These are phyloP conservation scores for Lindbergichthys nudifrons DNA, from an alignment of 2,797 vertebrate genomes.

Conservation along the genomic window DNA sequence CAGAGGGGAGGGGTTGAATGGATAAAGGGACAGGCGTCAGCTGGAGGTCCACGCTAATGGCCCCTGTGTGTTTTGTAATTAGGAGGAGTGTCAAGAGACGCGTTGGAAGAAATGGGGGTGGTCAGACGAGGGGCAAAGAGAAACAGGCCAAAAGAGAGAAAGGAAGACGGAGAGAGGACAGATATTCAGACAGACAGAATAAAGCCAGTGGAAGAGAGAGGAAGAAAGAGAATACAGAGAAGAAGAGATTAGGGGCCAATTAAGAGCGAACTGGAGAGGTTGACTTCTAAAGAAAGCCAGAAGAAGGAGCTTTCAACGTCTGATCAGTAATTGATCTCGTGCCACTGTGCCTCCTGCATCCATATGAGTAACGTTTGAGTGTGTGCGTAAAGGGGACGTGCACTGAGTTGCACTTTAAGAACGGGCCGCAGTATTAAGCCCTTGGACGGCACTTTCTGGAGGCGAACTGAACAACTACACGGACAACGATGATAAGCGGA, in stretches of 20 bases:
- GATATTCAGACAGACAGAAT: conserved; percentile 59
- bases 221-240: conserved; percentile 59
- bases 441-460: conserved; percentile 41
- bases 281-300: conserved; percentile 65
- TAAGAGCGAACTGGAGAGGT: conserved; percentile 63
- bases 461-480: conserved; percentile 27
- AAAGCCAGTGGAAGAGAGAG: conserved; percentile 46
- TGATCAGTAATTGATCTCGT: conserved; percentile 72
- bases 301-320: conserved; percentile 57
- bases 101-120: conserved; percentile 43
- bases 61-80: conserved; percentile 77
- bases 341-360: conserved; percentile 57
- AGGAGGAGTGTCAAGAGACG: conserved; percentile 69
- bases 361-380: conserved; percentile 32
- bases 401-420: conserved; percentile 35
- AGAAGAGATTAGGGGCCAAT: conserved; percentile 73
- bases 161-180: conserved; percentile 47
- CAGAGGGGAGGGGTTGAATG: conserved; percentile 62
- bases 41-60: conserved; percentile 74
- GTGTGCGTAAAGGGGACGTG: conserved; percentile 19
- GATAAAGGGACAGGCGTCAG: conserved; percentile 67
- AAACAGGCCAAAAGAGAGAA: conserved; percentile 42
- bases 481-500: conserved; percentile 42
- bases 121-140: conserved; percentile 39
- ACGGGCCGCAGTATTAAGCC: conserved; percentile 35